Evolutionary conservation across 2,797 vertebrate genomes (phyloP).

Genomic region (Scomberomorus guttatus): DNA sequence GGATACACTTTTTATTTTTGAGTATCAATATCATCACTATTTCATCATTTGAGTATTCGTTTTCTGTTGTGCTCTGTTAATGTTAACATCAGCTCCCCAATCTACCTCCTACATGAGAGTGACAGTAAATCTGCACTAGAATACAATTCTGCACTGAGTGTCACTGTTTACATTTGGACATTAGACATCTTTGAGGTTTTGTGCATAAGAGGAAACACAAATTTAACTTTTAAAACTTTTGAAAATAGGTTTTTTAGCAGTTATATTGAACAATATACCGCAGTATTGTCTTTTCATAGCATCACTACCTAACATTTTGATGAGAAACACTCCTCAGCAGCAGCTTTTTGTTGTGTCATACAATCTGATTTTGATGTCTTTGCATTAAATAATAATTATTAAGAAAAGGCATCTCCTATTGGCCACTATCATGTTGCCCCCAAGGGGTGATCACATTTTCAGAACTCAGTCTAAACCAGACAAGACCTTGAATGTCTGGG

Average conservation of each 20-base stretch:
- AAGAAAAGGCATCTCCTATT: neutral
- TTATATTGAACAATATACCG: neutral
- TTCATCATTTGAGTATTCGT: neutral
- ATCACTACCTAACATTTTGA: no score
- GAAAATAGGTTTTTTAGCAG: neutral
- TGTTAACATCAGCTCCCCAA: neutral
- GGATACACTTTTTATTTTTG: slow-evolving; percentile 10
- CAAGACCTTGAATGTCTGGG: neutral
- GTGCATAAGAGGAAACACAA: neutral
- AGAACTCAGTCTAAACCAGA: neutral
- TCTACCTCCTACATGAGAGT: neutral
- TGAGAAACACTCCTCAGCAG: neutral
- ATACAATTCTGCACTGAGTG: neutral
- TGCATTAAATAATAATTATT: neutral
- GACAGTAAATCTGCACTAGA: neutral
- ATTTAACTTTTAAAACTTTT: neutral
- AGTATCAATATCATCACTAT: slow-evolving; percentile 14
- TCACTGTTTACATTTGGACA: neutral
- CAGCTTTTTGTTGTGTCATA: neutral
- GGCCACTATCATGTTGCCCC: neutral
- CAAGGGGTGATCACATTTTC: neutral
- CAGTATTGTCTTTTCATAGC: neutral
- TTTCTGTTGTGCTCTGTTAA: slow-evolving; percentile 15
- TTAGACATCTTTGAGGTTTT: slow-evolving; percentile 12
- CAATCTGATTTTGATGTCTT: neutral